Percentiles rank a stretch among this genome's conserved stretches.
Evolutionary conservation across 2,888 invertebrate species (phyloP).

Genomic region (Sthenelais limicola): DNA sequence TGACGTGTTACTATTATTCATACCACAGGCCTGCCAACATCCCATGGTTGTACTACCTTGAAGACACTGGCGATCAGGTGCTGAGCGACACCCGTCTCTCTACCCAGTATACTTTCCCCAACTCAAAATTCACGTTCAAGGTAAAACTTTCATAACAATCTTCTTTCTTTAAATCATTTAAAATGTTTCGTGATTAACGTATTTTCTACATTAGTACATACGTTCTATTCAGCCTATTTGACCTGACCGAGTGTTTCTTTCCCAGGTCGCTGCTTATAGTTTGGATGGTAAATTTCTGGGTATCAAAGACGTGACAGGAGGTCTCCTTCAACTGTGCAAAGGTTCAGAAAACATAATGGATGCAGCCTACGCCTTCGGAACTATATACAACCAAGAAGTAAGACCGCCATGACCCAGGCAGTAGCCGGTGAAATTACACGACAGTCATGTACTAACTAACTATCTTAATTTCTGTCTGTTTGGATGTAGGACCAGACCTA

Average conservation of each 20-base stretch:
- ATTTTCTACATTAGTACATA: too few relatives aligned
- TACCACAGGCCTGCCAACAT: conserved; percentile 56
- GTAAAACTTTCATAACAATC: too few relatives aligned
- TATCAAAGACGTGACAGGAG: conserved; percentile 57
- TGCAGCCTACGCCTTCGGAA: conserved; percentile 71
- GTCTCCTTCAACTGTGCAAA: conserved; percentile 71
- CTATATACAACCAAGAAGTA: conserved; percentile 65
- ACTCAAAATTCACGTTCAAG: conserved; percentile 40
- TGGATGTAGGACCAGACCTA: too few relatives aligned
- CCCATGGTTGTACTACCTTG: conserved; percentile 63
- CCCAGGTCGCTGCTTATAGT: conserved; percentile 61
- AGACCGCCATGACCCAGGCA: too few relatives aligned
- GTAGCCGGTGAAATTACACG: too few relatives aligned
- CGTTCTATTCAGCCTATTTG: too few relatives aligned
- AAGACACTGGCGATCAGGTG: conserved; percentile 41
- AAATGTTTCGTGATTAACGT: too few relatives aligned
- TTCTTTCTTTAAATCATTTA: too few relatives aligned
- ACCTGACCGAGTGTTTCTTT: too few relatives aligned
- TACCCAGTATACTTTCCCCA: conserved; percentile 61
- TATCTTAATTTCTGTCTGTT: too few relatives aligned
- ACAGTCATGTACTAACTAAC: too few relatives aligned
- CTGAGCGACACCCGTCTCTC: conserved; percentile 53
- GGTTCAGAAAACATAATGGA: conserved; percentile 59
- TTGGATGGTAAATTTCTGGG: conserved; percentile 71
- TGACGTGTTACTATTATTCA: background rate